phyloP scores from a whole-genome alignment of 2,113 vertebrate genomes.

The Condylura cristata region DNA sequence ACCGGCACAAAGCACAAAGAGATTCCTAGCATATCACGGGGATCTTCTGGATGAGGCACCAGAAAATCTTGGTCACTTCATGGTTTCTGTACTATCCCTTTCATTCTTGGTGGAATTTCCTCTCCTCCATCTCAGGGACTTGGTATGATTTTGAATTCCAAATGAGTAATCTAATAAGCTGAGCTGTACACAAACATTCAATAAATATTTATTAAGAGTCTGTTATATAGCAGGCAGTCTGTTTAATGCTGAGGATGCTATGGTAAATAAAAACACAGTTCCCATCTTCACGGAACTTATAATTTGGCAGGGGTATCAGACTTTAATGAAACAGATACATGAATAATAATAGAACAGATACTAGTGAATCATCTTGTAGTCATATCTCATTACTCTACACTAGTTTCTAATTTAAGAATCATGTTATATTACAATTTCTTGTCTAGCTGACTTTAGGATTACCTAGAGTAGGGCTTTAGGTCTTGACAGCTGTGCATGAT shows the following conservation, averaged over 20 bases:
- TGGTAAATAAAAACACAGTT: neutral
- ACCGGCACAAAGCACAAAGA: neutral
- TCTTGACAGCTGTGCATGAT: neutral
- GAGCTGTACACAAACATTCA: neutral
- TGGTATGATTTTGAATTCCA: constrained; percentile 16
- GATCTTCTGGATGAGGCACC: neutral
- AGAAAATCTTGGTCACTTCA: neutral
- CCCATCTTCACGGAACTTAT: neutral
- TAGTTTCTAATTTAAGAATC: neutral
- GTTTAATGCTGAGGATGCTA: neutral
- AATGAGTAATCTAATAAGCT: neutral
- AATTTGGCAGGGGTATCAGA: neutral
- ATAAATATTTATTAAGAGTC: neutral
- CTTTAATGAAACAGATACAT: neutral
- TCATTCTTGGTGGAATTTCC: neutral
- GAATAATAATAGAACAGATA: neutral
- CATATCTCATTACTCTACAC: neutral
- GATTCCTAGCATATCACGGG: neutral
- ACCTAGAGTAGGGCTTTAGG: neutral
- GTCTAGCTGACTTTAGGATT: neutral
- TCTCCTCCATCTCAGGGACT: neutral
- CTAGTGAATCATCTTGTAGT: neutral
- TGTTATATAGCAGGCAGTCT: neutral
- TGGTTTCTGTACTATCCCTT: neutral
- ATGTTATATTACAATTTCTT: neutral